Evolutionary conservation across 2,797 vertebrate genomes (phyloP), one percentile per base, ranked within the genome.

Genomic region (Falco berigora): DNA sequence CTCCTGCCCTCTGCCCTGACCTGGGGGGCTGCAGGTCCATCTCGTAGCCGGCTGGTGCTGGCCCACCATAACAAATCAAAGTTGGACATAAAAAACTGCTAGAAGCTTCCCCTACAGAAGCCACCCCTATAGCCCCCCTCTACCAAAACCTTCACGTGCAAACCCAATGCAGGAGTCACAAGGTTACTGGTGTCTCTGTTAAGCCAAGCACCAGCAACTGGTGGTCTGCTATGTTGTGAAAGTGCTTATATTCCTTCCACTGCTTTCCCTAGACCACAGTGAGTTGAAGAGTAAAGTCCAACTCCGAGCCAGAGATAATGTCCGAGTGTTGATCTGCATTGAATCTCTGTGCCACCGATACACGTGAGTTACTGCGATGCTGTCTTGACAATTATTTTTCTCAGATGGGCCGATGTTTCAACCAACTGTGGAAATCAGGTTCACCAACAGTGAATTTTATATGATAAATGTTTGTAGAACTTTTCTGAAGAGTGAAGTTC

Each of bases 331-430:
- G 96, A 98, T 99, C 98, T 99, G 99, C 97, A 99, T 99, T 1
- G 99, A 99, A 81, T 99, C 99, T 2, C 98, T 99, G 67, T 99
- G 99, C 92, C 99, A 99, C 94, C 98, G 98, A 97, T 98, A 99
- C 97, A 98, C 98, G 99, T 99, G 97, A 98, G 99, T 98, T 6
- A 17, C 46, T n/a, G 22, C 28, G 14, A 0, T 7, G 22, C 17
- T 62, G 14, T 6, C 78, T 23, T 61, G 86, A 63, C 91, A 77
- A 24, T 58, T 50, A 3, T 53, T 78, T 79, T 61, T 59, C 75
- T 72, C 86, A 64, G 9, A 16, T 10, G 34, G 38, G 46, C 49
- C 22, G 34, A 3, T 12, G 17, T 53, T 67, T 36, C 38, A 53
- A 32, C 36, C 16, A 30, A 1, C 50, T 69, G 27, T 42, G n/a